These are phyloP conservation scores for Labroides dimidiatus DNA, from an alignment of 2,797 vertebrate species.

Conservation along the genomic window DNA sequence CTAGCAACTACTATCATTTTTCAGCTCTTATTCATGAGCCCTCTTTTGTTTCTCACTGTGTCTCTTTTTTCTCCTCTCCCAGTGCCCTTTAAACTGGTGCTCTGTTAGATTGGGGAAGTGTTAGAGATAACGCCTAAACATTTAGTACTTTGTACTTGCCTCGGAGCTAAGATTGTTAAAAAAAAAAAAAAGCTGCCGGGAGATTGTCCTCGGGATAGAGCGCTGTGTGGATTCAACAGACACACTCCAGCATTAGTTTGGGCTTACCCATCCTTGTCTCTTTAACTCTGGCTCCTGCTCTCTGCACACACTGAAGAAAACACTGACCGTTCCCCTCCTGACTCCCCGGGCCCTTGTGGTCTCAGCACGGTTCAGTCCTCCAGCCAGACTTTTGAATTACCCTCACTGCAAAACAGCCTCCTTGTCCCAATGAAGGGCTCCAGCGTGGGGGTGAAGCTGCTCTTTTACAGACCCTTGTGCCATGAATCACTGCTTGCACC, in stretches of 20 bases:
- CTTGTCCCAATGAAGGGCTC: conserved; percentile 67
- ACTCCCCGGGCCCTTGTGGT: conserved; percentile 37
- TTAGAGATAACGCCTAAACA: conserved; percentile 78
- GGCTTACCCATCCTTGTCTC: conserved; percentile 60
- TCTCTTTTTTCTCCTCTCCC: conserved; percentile 51
- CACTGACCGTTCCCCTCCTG: conserved; percentile 44
- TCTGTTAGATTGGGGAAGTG: conserved; percentile 73
- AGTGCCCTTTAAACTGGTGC: conserved; percentile 75
- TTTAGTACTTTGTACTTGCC: conserved; percentile 84
- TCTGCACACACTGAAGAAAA: conserved; percentile 15
- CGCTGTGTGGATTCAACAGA: conserved; percentile 60
- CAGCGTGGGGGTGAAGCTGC: conserved; percentile 67
- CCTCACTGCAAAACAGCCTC: conserved; percentile 63
- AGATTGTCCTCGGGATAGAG: conserved; percentile 74
- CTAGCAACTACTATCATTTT: conserved; percentile 77
- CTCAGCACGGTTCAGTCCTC: conserved; percentile 62
- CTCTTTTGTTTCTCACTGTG: conserved; percentile 70
- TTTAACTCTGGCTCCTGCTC: conserved; percentile 32
- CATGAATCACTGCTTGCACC: conserved; percentile 79
- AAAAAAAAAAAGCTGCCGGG: conserved; percentile 79
- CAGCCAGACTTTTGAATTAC: conserved; percentile 69
- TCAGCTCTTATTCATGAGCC: conserved; percentile 75
- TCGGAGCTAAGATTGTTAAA: conserved; percentile 80
- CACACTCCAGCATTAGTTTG: conserved; percentile 60
- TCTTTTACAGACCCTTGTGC: conserved; percentile 79